A percentile compares a stretch with the other conserved stretches of the same genome.
Evolutionary conservation across 2,113 vertebrate genomes (phyloP).

Genomic region (Zapus hudsonius): DNA sequence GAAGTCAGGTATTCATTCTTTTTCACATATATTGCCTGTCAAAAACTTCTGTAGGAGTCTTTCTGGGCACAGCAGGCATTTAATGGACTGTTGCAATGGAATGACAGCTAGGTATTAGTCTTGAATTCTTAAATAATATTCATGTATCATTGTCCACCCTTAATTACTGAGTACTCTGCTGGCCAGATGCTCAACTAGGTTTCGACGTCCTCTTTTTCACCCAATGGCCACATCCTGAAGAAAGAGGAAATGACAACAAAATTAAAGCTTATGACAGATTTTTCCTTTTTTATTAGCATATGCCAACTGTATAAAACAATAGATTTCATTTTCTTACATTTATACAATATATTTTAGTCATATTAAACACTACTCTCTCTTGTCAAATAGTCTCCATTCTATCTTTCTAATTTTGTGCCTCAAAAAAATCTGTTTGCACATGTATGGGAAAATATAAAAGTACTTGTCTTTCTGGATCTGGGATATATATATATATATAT

Average conservation of each 20-base stretch:
- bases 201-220: not conserved
- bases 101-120: slow-evolving; percentile 12
- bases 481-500: too few species aligned
- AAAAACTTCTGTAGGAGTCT: not conserved
- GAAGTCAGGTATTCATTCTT: slow-evolving; percentile 48
- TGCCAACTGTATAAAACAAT: not conserved
- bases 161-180: slow-evolving; percentile 44
- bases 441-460: not conserved
- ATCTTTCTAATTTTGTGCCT: too few species aligned
- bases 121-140: slow-evolving; percentile 18
- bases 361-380: not conserved
- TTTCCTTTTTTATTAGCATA: not conserved
- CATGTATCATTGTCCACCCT: not conserved
- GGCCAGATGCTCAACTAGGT: not conserved
- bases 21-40: slow-evolving; percentile 27
- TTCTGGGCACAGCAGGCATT: not conserved
- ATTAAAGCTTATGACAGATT: not conserved
- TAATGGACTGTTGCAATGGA: not conserved
- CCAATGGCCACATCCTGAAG: not conserved
- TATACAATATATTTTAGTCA: not conserved
- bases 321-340: not conserved
- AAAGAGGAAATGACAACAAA: not conserved
- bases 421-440: not conserved
- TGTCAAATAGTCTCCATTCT: not conserved
- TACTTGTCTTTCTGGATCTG: not conserved